Percentiles rank a stretch among this genome's conserved stretches.
phyloP scores from a whole-genome alignment of 2,113 vertebrate species.

The Nycticryphes semicollaris region DNA sequence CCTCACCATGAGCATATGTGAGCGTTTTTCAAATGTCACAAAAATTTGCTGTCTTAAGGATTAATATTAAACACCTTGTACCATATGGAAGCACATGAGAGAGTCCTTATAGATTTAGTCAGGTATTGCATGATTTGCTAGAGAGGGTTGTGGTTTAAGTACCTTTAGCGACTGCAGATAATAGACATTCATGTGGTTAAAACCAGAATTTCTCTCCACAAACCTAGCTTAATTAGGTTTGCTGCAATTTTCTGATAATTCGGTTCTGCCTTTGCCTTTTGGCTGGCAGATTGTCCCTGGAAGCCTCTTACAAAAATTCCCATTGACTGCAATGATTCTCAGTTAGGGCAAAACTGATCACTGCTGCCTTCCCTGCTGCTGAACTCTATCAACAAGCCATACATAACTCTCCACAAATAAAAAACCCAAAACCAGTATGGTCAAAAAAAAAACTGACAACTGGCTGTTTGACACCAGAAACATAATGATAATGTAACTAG shows the following conservation, averaged over 20 bases:
- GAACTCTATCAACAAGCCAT: constrained; percentile 56
- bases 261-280: constrained; percentile 63
- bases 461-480: constrained; percentile 54
- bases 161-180: constrained; percentile 36
- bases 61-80: constrained; percentile 35
- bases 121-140: constrained; percentile 1
- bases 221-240: constrained; percentile 58
- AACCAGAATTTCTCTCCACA: constrained; percentile 26
- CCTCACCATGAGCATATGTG: constrained; percentile 43
- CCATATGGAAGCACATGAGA: not conserved
- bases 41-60: not conserved
- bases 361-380: constrained; percentile 53
- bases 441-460: constrained; percentile 46
- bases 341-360: constrained; percentile 50
- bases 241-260: constrained; percentile 64
- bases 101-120: not conserved
- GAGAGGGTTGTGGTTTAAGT: not conserved
- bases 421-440: not conserved
- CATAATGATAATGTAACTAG: constrained; percentile 43
- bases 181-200: constrained; percentile 35
- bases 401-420: constrained; percentile 18
- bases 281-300: constrained; percentile 48
- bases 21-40: constrained; percentile 34
- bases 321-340: constrained; percentile 45
- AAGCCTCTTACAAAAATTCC: constrained; percentile 60